Base-by-base conservation (phyloP, 2,888 invertebrate species). In the Lasioglossum villosulum region DNA sequence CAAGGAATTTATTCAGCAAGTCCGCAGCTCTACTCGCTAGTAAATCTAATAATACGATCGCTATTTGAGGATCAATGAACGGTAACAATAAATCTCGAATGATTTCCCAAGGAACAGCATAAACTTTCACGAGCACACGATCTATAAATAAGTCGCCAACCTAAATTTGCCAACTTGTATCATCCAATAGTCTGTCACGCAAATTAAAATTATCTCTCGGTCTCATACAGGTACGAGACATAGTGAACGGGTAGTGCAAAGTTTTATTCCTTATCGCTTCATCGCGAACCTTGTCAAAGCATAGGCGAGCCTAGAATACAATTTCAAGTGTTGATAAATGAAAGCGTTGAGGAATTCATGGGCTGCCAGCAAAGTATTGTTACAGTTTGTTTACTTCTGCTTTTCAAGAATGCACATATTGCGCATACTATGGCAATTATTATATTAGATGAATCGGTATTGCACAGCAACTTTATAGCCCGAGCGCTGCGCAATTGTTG, bases 131-230 rank as follows among this genome's bases (percentile, higher is more conserved):
- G 27, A 19, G 30, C 63, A 30, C 3, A 8, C 30, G 1, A 6
- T 23, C 34, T 34, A 66, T 66, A 66, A 30, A 66, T 66, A 66
- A 66, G 34, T 19, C 19, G 34, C 34, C 66, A 30, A 3, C 66
- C 66, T 66, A 66, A 34, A 37, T 78, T 84, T 56, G 72, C 34
- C 52, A 14, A 4, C 27, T 78, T 48, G 75, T 72, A 37, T 78
- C 84, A 72, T 71, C 63, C 37, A 23, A 30, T 16, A 52, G 56
- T 37, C 19, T 12, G 56, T 48, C 52, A n/a, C 39, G 76, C n/a
- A 34, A 4, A 76, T 37, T 59, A 56, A 37, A 71, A 56, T 68
- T n/a, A 19, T 70, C 68, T n/a, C 12, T 14, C 68, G 37, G 52
- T 52, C 19, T 45, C 45, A 37, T 37, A 1, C n/a, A n/a, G 39